phyloP scores from a whole-genome alignment of 2,888 invertebrate genomes.

The Gymnocheta viridis region DNA sequence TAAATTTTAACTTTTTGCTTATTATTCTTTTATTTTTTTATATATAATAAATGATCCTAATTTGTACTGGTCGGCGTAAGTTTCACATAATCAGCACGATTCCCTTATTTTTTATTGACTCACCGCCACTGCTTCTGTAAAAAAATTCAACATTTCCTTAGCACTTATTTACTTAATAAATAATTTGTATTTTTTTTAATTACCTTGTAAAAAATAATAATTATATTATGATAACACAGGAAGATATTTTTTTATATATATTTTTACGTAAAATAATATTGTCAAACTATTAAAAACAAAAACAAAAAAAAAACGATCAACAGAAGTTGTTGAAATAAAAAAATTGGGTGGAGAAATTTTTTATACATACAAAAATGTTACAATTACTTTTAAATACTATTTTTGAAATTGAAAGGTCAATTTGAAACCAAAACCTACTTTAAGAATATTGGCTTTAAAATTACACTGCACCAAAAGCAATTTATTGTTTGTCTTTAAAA shows the following conservation, averaged over 20 bases:
- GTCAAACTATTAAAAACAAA: slow-evolving; percentile 28
- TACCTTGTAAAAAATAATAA: slow-evolving; percentile 41
- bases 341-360: slow-evolving; percentile 82
- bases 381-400: slow-evolving; percentile 43
- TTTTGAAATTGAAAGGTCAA: slow-evolving; percentile 36
- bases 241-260: slow-evolving; percentile 20
- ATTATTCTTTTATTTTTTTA: background rate
- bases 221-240: slow-evolving; percentile 31
- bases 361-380: slow-evolving; percentile 38
- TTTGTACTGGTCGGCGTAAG: slow-evolving; percentile 72
- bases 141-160: slow-evolving; percentile 14
- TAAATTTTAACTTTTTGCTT: background rate
- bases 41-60: slow-evolving; percentile 69
- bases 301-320: slow-evolving; percentile 28
- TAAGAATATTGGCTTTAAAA: slow-evolving; percentile 30
- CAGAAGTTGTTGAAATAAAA: slow-evolving; percentile 71
- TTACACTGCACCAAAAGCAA: slow-evolving; percentile 48
- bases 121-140: background rate
- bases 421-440: slow-evolving; percentile 13
- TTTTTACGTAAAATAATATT: slow-evolving; percentile 45
- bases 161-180: slow-evolving; percentile 46
- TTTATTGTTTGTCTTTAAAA: background rate
- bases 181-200: slow-evolving; percentile 37
- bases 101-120: background rate
- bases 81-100: slow-evolving; percentile 14